Evolutionary conservation across 2,888 invertebrate genomes (phyloP), one percentile per base, ranked within the genome.

Genomic region (Caenorhabditis parvicauda): DNA sequence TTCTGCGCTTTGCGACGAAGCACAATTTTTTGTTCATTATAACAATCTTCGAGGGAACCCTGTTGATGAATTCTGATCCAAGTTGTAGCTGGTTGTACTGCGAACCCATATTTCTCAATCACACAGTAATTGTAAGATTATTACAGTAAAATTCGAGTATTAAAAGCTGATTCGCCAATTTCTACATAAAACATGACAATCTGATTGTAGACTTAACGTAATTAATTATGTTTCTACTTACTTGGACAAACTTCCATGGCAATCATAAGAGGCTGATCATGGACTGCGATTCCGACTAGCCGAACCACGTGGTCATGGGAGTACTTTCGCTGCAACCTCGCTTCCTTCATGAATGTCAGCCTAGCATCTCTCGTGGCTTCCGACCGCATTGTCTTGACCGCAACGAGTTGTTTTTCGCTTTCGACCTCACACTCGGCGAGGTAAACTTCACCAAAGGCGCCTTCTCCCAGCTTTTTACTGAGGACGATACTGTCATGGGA

Each of bases 191-290:
- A 43, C 25, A 43, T 22, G 5, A 43, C 25, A 21, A 43, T 21
- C 4, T 12, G 5, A 9, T 12, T 19, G 25, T 12, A 21, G 5
- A 9, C 9, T 5, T 22, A 1, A 27, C 2, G 2, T 21, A 43
- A 17, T 12, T 38, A 6, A 9, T 6, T 24, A 47, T 6, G 28
- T 21, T 19, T 17, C 4, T 7, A 45, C 60, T 58, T 43, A 55
- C 74, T 70, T 7, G 72, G 64, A 50, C 75, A 75, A 52, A 69
- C 63, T 39, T 77, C 77, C 77, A 77, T 76, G 9, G 73, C 67
- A 35, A 77, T 64, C 73, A 77, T 73, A 19, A 77, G 54, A 9
- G 77, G 77, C 25, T 64, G 56, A 28, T 76, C 76, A 53, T 77
- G 73, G 1, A 76, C 76, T n/a, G 75, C 76, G 27, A 62, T 27